phyloP scores from a whole-genome alignment of 2,113 vertebrate species.

The Loxodonta africana region DNA sequence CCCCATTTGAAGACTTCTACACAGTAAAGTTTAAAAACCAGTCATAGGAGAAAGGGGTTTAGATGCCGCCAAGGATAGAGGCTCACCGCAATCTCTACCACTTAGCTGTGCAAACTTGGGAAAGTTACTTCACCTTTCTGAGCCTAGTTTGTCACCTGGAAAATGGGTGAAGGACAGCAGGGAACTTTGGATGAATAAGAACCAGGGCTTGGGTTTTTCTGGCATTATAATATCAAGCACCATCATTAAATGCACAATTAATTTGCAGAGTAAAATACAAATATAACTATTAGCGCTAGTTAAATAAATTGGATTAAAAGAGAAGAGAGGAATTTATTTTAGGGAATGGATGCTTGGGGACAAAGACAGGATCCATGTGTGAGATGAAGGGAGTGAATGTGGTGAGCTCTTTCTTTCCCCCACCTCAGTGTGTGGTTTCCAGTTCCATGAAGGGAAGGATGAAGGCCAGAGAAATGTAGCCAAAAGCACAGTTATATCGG shows the following conservation, averaged over 20 bases:
- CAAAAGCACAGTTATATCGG: too few species aligned
- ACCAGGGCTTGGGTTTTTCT: neutral
- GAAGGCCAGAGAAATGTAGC: neutral
- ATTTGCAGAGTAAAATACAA: too few species aligned
- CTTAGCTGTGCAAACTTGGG: neutral
- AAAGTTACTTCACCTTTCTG: too few species aligned
- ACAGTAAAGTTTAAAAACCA: neutral
- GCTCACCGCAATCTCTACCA: neutral
- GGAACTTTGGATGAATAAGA: neutral
- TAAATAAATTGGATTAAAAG: neutral
- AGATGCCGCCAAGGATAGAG: neutral
- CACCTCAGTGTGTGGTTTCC: neutral
- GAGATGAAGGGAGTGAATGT: fast-evolving
- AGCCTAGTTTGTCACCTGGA: neutral
- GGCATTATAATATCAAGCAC: neutral
- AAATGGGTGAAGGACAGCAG: neutral
- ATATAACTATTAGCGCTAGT: neutral
- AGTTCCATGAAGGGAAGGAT: fast-evolving
- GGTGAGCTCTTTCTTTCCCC: neutral
- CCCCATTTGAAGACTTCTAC: neutral
- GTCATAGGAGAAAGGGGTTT: neutral
- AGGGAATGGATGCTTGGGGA: neutral
- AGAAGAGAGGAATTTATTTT: neutral
- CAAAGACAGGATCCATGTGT: neutral
- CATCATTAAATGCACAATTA: neutral